Conservation (phyloP, 2,888 invertebrate genomes). For the Tolmerus cingulatus region DNA sequence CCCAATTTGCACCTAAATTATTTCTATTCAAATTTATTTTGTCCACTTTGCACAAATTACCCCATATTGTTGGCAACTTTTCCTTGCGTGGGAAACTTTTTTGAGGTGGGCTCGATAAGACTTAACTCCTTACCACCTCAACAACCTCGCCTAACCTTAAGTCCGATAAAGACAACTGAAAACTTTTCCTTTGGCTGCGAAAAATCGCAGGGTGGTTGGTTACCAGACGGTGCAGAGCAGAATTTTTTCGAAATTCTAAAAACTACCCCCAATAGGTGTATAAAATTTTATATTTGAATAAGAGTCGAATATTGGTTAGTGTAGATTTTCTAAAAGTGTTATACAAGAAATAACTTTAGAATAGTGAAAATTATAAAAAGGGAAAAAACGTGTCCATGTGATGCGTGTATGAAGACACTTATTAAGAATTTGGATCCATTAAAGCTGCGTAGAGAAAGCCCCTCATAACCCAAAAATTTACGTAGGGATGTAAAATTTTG, state of each 20-base stretch:
- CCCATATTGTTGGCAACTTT: not conserved
- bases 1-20: not conserved
- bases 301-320: not conserved
- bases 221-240: not conserved
- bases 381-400: not conserved
- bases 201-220: not conserved
- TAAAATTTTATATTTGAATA: not conserved
- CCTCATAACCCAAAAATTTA: not conserved
- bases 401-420: not conserved
- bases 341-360: not conserved
- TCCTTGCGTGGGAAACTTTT: not conserved
- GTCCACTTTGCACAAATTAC: not conserved
- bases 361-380: not conserved
- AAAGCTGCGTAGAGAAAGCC: not conserved
- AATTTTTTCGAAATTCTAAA: not conserved
- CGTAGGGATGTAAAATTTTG: not conserved
- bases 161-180: not conserved
- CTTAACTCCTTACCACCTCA: not conserved
- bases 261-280: not conserved
- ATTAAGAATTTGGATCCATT: not conserved
- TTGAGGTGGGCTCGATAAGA: not conserved
- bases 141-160: not conserved
- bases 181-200: not conserved
- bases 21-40: not conserved
- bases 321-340: too few relatives aligned